These are phyloP conservation scores for Eupithecia exiguata DNA, from an alignment of 2,888 invertebrate genomes.

Conservation along the genomic window DNA sequence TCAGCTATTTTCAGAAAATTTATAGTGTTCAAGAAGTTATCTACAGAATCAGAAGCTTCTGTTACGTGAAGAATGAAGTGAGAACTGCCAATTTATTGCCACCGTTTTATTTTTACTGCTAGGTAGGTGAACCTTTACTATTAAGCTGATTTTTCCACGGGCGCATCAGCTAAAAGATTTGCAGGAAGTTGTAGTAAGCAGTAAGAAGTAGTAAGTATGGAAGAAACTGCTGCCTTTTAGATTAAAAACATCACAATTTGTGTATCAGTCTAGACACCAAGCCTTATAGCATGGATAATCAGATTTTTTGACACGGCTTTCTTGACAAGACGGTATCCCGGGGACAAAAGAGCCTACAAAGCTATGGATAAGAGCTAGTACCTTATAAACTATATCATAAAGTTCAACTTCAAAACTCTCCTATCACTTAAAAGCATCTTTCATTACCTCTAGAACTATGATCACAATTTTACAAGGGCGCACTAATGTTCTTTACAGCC, in stretches of 20 bases:
- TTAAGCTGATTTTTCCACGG: neutral
- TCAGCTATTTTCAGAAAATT: neutral
- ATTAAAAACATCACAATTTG: neutral
- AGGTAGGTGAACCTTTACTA: neutral
- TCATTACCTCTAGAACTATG: slow-evolving; percentile 4
- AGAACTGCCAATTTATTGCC: neutral
- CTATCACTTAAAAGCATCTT: neutral
- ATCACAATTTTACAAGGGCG: slow-evolving; percentile 15
- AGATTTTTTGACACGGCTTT: too few relatives aligned
- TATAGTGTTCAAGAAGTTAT: neutral
- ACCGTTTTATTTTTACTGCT: neutral
- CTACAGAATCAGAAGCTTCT: neutral
- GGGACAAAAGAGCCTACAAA: neutral
- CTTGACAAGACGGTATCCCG: neutral
- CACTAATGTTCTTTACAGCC: slow-evolving; percentile 28
- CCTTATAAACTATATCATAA: neutral
- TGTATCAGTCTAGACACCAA: neutral
- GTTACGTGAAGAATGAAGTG: neutral
- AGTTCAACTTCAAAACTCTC: slow-evolving; percentile 20
- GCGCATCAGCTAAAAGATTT: neutral
- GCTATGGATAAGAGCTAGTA: neutral
- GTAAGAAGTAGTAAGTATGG: neutral
- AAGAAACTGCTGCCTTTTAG: neutral
- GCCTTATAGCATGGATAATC: too few relatives aligned
- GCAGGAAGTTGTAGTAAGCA: neutral